A percentile compares a stretch with the other conserved stretches of the same genome.
These are phyloP conservation scores for Sciurus vulgaris DNA, from an alignment of 2,797 vertebrate genomes.

Conservation along the genomic window DNA sequence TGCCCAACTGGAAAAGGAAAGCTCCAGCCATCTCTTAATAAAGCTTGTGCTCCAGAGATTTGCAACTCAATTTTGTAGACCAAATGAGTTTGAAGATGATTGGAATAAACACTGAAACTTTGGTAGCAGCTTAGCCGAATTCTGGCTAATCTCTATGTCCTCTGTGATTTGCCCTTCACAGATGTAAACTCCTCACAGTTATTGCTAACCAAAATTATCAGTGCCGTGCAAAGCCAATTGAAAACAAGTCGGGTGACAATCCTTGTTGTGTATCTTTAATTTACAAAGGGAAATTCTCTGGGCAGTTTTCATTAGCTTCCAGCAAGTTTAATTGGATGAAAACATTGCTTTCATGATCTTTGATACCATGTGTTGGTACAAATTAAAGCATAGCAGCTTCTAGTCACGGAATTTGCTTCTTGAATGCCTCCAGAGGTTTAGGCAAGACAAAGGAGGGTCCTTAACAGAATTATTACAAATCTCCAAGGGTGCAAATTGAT, in stretches of 20 bases:
- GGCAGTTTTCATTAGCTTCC: slow-evolving; percentile 80
- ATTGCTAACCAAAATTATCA: slow-evolving; percentile 70
- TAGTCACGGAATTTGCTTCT: slow-evolving; percentile 83
- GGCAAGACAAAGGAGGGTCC: slow-evolving; percentile 72
- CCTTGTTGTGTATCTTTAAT: slow-evolving; percentile 64
- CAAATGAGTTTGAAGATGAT: slow-evolving; percentile 77
- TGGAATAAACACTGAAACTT: slow-evolving; percentile 73
- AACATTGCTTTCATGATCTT: slow-evolving; percentile 82
- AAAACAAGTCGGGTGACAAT: background rate
- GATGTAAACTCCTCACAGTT: slow-evolving; percentile 60
- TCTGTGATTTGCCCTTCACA: slow-evolving; percentile 74
- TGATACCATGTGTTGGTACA: slow-evolving; percentile 80
- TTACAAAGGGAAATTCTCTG: slow-evolving; percentile 81
- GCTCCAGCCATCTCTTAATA: slow-evolving; percentile 71
- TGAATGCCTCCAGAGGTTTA: slow-evolving; percentile 77
- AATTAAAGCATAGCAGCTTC: slow-evolving; percentile 82
- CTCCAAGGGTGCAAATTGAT: slow-evolving; percentile 63
- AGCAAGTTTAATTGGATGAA: slow-evolving; percentile 84
- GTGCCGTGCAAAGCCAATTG: slow-evolving; percentile 29
- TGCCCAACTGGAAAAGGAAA: slow-evolving; percentile 69
- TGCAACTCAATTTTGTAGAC: slow-evolving; percentile 77
- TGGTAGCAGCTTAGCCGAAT: slow-evolving; percentile 70
- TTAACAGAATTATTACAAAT: slow-evolving; percentile 78
- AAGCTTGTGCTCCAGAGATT: slow-evolving; percentile 68
- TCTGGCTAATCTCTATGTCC: slow-evolving; percentile 67